Conservation (phyloP, 2,888 invertebrate genomes). For the Tenthredo distinguenda region DNA sequence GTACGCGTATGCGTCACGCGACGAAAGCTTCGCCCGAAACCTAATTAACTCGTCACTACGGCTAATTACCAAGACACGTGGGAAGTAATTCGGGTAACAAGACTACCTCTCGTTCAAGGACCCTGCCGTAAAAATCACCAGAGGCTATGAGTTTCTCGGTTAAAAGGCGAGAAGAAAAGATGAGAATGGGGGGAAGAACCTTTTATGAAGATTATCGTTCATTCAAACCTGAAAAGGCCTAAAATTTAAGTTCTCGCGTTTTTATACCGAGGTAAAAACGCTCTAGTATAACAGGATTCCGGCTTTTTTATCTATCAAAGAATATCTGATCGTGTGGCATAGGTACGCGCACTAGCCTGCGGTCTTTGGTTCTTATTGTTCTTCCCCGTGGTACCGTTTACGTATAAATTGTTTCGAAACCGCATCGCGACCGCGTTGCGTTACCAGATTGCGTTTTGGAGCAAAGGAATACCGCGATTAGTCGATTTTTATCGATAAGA, state of each 20-base stretch:
- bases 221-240: not conserved
- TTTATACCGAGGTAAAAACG: not conserved
- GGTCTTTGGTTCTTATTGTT: not conserved
- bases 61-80: constrained; percentile 66
- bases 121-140: constrained; percentile 6
- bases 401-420: constrained; percentile 38
- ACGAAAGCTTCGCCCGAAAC: constrained; percentile 66
- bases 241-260: not conserved
- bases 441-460: not conserved
- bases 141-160: not conserved
- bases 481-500: not conserved
- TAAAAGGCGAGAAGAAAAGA: not conserved
- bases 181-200: not conserved
- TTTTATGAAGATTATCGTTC: not conserved
- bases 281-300: not conserved
- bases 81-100: constrained; percentile 52
- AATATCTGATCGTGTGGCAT: not conserved
- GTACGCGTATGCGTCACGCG: constrained; percentile 65
- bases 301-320: not conserved
- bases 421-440: constrained; percentile 15
- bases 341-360: constrained; percentile 1
- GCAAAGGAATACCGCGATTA: not conserved
- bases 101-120: constrained; percentile 33
- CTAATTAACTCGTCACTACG: constrained; percentile 72
- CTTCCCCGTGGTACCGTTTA: constrained; percentile 26